Evolutionary conservation across 1,140 invertebrate genomes (phyloP), one percentile per base, ranked within the genome.

Genomic region (Drosophila malerkotliana): DNA sequence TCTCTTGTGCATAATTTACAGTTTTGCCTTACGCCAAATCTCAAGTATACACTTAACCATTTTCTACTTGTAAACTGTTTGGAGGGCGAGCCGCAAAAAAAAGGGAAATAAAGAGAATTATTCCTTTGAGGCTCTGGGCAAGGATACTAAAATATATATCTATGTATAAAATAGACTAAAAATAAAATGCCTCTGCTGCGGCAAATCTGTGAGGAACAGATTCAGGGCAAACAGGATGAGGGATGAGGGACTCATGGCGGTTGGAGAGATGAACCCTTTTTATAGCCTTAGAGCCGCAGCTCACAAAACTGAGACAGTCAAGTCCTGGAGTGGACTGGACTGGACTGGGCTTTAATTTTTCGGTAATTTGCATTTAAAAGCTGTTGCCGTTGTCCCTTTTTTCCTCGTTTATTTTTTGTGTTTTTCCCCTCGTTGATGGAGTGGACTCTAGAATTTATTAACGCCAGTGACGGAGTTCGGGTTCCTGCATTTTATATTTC

Each of bases 1-100:
- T 88, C 83, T 88, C 83, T 81, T 79, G 83, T 88, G 83, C 83
- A 88, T 88, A 88, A 88, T 88, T 88, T 88, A 88, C 83, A 83
- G 83, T 83, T 79, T 83, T 66, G 83, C 79, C 83, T 83, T 73
- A 77, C 76, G 72, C 67, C 77, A 73, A 88, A 88, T 88, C 83
- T 88, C 83, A 83, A 79, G 83, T 71, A 88, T 77, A 88, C 76
- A 83, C 84, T 88, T 83, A 88, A 83, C 79, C 83, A 83, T 83
- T 88, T 83, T 88, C 79, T 83, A 88, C 83, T 88, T 88, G 79
- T 74, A 88, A 83, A 88, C 58, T 83, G 83, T 72, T 79, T 76
- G 55, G 83, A 78, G 83, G 63, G 78, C 69, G 48, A 75, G 82
- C 78, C 71, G 48, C 72, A 74, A 63, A 66, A 52, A 59, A 60